Base-by-base conservation (phyloP, 2,888 invertebrate genomes). In the Brachyptera risi region DNA sequence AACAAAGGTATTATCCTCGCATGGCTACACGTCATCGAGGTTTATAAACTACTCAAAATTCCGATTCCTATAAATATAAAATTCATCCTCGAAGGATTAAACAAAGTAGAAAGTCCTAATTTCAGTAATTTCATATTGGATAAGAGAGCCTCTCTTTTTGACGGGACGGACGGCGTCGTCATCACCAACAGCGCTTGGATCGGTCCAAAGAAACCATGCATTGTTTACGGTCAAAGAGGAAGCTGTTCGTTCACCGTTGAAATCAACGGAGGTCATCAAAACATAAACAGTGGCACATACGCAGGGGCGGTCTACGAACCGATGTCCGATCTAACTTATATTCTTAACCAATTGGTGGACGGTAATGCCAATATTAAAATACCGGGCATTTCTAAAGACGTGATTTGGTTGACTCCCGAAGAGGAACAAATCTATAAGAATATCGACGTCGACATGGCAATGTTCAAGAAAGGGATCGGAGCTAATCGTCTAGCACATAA, bases 201-300 rank as follows among this genome's bases (percentile, higher is more conserved):
- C 19, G 54, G 35, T 7, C 17, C 21, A 23, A 54, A 54, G 54
- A 35, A 37, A 19, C 54, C 54, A 2, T 54, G 54, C 23, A 19
- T 54, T 37, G 37, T 54, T 7, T 54, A 37, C 54, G 54, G 37
- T 17, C 54, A 54, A 23, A 17, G 54, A 2, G 54, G 54, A 3
- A 5, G 11, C 2, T 54, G 54, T 23, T 54, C 35, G 9, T 54
- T 54, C 54, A 11, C 3, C 21, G 19, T 54, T 3, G 35, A 21
- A 17, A 21, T 54, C n/a, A 17, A 23, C 4, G 50, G 50, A 1
- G 27, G 17, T 7, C 11, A 5, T 17, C 50, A 27, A n/a, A 31
- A 51, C 27, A 3, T 51, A 2, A 26, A 51, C 27, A 51, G 50
- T 31, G 50, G 50, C 50, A 27, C 24, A 11, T 51, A 26, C 17